Evolutionary conservation across 2,888 invertebrate genomes (phyloP).

Genomic region (Microctonus hyperodae): DNA sequence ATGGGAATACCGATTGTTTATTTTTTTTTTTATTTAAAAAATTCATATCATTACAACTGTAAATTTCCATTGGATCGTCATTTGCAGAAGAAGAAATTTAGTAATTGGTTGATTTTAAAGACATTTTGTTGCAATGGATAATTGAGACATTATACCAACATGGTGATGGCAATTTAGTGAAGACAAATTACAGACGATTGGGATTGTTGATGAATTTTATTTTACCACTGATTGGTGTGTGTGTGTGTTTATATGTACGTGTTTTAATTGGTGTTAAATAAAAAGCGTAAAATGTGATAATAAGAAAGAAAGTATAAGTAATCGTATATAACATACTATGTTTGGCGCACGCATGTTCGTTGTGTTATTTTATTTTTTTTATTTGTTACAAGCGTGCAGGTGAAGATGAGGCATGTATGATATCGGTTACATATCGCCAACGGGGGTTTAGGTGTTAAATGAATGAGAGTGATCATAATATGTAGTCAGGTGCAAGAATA

Average conservation of each 20-base stretch:
- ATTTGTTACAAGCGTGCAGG: slow-evolving; percentile 31
- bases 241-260: no score
- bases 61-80: no score
- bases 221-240: no score
- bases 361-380: neutral
- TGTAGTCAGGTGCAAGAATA: slow-evolving; percentile 61
- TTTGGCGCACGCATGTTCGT: neutral
- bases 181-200: neutral
- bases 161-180: neutral
- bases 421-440: slow-evolving; percentile 48
- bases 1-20: neutral
- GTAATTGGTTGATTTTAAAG: no score
- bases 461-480: slow-evolving; percentile 52
- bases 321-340: neutral
- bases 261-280: neutral
- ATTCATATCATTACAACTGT: no score
- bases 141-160: neutral
- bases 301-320: neutral
- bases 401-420: slow-evolving; percentile 28
- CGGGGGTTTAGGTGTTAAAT: slow-evolving; percentile 56
- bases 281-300: neutral
- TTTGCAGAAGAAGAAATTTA: no score
- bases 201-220: neutral
- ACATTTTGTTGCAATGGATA: no score
- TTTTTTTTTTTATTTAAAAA: neutral